Evolutionary conservation across 2,113 vertebrate species (phyloP).

Genomic region (Pelobates fuscus): DNA sequence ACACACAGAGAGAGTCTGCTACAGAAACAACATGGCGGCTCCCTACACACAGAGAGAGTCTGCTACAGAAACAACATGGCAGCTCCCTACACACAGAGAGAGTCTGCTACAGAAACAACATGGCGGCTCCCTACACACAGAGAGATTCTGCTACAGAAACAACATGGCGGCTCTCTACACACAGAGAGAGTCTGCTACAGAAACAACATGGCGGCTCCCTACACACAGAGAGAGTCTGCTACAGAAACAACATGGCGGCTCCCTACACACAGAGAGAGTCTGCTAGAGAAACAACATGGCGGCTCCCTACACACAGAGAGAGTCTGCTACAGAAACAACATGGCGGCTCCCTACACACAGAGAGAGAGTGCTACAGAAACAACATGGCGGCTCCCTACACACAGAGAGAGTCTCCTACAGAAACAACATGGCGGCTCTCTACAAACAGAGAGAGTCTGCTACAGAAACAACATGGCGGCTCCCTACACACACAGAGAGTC

Average conservation of each 20-base stretch:
- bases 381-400: too few species aligned
- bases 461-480: too few species aligned
- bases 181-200: conserved; percentile 1
- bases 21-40: too few species aligned
- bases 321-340: conserved; percentile 1
- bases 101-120: conserved; percentile 1
- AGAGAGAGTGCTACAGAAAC: not conserved
- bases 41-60: conserved; percentile 1
- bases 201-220: too few species aligned
- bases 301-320: conserved; percentile 2
- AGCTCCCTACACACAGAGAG: conserved; percentile 2
- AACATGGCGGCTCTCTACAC: too few species aligned
- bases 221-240: not conserved
- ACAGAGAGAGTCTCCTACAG: not conserved
- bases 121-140: too few species aligned
- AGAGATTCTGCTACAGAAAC: not conserved
- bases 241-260: too few species aligned
- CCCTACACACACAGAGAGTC: not conserved
- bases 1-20: not conserved
- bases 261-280: conserved; percentile 1
- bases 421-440: too few species aligned
- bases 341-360: too few species aligned
- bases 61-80: too few species aligned
- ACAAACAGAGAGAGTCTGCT: not conserved
- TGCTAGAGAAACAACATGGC: too few species aligned